Evolutionary conservation across 2,797 vertebrate genomes (phyloP).

Genomic region (Sebastiscus albofasciatus): DNA sequence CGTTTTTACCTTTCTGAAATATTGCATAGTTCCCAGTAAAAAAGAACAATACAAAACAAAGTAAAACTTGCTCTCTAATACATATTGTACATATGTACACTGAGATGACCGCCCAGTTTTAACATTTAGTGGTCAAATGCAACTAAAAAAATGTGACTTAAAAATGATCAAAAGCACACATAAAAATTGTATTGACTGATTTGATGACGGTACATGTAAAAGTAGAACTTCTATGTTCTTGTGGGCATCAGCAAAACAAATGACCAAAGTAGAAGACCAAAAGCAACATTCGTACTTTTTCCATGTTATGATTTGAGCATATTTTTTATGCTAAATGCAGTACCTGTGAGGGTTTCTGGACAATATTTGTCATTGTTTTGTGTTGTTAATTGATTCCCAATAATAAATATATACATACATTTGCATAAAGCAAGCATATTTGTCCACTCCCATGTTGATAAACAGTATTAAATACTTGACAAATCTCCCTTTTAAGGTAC

Average conservation of each 20-base stretch:
- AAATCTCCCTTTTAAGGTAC: too few relatives aligned
- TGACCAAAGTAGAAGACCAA: not conserved
- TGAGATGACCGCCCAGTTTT: not conserved
- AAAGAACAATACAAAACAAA: not conserved
- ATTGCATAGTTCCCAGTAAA: not conserved
- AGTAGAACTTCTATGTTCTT: not conserved
- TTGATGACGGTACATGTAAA: accelerated
- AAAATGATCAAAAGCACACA: not conserved
- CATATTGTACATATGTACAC: not conserved
- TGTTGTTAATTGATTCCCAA: too few relatives aligned
- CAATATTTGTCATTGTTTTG: too few relatives aligned
- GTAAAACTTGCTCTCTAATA: not conserved
- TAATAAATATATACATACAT: too few relatives aligned
- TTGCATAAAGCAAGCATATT: too few relatives aligned
- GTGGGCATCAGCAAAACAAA: not conserved
- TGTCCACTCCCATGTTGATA: too few relatives aligned
- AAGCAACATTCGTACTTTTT: not conserved
- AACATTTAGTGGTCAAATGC: not conserved
- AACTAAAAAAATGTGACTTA: not conserved
- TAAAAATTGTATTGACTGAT: not conserved
- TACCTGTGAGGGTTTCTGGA: too few relatives aligned
- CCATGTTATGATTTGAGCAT: not conserved
- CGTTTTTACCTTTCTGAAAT: not conserved
- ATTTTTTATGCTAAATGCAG: too few relatives aligned
- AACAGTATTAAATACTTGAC: too few relatives aligned